A percentile compares a stretch with the other conserved stretches of the same genome.
phyloP scores from a whole-genome alignment of 2,113 vertebrate genomes.

The Gobius niger region DNA sequence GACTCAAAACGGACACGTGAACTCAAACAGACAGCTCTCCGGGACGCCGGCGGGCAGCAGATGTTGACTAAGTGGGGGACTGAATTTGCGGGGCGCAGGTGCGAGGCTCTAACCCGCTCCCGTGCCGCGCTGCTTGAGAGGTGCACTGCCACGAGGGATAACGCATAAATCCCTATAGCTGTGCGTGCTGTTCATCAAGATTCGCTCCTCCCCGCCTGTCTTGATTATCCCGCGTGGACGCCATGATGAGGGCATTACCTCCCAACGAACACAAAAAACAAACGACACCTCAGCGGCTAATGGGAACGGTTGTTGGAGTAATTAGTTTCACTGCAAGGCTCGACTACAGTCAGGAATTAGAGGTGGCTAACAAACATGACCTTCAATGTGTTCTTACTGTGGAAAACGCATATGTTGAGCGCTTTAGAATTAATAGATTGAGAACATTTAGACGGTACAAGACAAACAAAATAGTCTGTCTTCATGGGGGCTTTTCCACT shows the following conservation, averaged over 20 bases:
- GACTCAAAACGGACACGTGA: not conserved
- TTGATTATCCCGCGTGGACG: conserved; percentile 59
- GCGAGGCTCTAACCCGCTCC: conserved; percentile 30
- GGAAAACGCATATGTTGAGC: not conserved
- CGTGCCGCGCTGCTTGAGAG: conserved; percentile 17
- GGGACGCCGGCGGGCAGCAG: conserved; percentile 26
- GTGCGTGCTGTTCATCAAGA: conserved; percentile 60
- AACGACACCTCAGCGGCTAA: conserved; percentile 16
- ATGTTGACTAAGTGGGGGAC: conserved; percentile 29
- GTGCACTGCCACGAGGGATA: conserved; percentile 32
- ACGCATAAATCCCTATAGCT: conserved; percentile 52
- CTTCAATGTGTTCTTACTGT: not conserved
- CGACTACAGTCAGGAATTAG: not conserved
- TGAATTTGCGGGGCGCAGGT: conserved; percentile 54
- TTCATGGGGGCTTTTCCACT: no score
- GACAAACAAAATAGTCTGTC: no score
- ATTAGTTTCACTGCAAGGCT: conserved; percentile 12
- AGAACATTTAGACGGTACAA: no score
- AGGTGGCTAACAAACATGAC: not conserved
- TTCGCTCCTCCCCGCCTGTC: conserved; percentile 50
- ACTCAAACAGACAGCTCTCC: conserved; percentile 8
- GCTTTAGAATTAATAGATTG: not conserved
- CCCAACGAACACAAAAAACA: conserved; percentile 31
- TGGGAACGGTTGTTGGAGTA: conserved; percentile 23
- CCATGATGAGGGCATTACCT: conserved; percentile 46